Conservation (phyloP, 2,797 vertebrate genomes). For the Tinamus major region DNA sequence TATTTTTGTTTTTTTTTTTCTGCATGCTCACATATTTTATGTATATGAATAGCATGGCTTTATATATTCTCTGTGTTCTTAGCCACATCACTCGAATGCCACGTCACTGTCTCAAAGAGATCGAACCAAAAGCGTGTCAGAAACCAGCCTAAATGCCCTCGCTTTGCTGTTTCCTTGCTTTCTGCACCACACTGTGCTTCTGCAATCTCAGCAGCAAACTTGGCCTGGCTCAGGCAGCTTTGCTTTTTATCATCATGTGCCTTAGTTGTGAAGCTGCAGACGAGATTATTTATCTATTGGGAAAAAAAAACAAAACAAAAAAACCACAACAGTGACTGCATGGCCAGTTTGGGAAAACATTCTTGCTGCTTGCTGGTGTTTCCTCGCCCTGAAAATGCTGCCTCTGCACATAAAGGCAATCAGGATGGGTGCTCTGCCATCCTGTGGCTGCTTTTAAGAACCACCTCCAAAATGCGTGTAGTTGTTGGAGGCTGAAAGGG, state of each 20-base stretch:
- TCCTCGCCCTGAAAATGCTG: background rate
- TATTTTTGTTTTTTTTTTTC: background rate
- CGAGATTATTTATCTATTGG: background rate
- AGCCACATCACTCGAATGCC: background rate
- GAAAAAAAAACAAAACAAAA: too few species aligned
- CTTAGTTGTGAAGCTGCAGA: background rate
- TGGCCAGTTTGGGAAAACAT: background rate
- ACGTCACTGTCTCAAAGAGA: background rate
- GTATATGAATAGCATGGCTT: background rate
- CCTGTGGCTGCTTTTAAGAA: background rate
- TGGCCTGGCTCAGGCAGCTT: background rate
- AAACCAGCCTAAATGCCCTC: background rate
- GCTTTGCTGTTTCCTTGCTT: background rate
- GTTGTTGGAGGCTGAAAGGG: background rate
- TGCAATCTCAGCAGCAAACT: background rate
- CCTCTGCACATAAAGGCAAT: background rate
- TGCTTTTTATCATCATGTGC: rapidly evolving
- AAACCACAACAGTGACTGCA: too few species aligned
- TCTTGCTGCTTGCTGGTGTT: background rate
- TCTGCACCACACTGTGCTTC: background rate
- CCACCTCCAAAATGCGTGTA: background rate
- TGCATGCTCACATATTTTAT: background rate
- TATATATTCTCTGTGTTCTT: background rate
- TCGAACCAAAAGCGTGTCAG: background rate
- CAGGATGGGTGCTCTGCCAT: background rate